Evolutionary conservation across 2,888 invertebrate species (phyloP).

Genomic region (Biston betularia): DNA sequence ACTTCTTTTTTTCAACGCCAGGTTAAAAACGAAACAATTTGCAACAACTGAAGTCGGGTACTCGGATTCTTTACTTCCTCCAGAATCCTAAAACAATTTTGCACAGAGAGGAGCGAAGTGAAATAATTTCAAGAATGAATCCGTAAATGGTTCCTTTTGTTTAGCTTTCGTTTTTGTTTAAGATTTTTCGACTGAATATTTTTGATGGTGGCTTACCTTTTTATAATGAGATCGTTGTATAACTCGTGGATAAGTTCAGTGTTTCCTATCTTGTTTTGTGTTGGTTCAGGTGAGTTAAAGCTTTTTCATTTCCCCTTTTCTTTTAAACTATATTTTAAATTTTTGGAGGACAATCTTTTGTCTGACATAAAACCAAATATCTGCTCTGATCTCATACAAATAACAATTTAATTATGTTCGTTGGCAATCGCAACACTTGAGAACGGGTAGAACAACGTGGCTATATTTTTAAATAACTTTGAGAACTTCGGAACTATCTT

Average conservation of each 20-base stretch:
- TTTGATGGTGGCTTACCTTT: constrained; percentile 40
- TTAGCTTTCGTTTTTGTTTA: constrained; percentile 45
- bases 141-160: constrained; percentile 51
- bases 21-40: constrained; percentile 30
- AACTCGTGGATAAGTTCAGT: constrained; percentile 15
- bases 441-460: no score
- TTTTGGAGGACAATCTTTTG: constrained; percentile 7
- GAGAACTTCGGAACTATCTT: no score
- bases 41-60: constrained; percentile 25
- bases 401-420: no score
- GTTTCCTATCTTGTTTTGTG: constrained; percentile 25
- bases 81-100: constrained; percentile 53
- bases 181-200: constrained; percentile 46
- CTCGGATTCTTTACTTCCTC: constrained; percentile 34
- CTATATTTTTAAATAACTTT: no score
- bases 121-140: constrained; percentile 53
- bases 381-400: no score
- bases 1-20: constrained; percentile 8
- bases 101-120: constrained; percentile 39
- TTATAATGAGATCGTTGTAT: constrained; percentile 39
- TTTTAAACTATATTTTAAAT: constrained; percentile 14
- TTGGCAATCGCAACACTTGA: no score
- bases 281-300: constrained; percentile 23
- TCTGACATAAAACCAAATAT: background rate
- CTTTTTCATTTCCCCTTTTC: constrained; percentile 21